phyloP scores from a whole-genome alignment of 2,888 invertebrate genomes.

The Prenolepis imparis region DNA sequence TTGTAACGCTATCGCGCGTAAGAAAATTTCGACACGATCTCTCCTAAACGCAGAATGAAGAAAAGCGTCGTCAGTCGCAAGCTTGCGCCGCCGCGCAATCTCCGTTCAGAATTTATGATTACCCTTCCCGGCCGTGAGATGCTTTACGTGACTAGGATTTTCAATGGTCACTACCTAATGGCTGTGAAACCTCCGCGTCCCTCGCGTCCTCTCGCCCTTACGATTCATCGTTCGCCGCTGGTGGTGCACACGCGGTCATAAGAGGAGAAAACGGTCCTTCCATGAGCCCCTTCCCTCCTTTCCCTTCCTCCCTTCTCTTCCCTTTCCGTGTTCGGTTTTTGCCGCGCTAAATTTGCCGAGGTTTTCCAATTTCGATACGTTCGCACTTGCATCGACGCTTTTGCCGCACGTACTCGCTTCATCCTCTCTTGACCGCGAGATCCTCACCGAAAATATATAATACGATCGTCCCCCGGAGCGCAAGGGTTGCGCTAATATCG shows the following conservation, averaged over 20 bases:
- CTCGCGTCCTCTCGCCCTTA: constrained; percentile 15
- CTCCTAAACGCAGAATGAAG: constrained; percentile 56
- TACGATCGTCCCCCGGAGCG: constrained; percentile 25
- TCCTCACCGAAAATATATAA: constrained; percentile 51
- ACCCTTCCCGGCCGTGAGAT: constrained; percentile 71
- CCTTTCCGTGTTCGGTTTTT: constrained; percentile 44
- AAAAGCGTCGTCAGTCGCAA: constrained; percentile 72
- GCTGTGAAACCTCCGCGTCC: constrained; percentile 48
- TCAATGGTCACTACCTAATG: constrained; percentile 69
- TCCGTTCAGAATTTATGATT: constrained; percentile 77
- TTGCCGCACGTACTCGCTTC: constrained; percentile 14
- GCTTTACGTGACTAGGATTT: constrained; percentile 77
- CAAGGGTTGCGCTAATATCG: constrained; percentile 39
- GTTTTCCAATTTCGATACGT: constrained; percentile 58
- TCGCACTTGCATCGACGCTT: constrained; percentile 43
- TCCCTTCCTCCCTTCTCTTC: background rate
- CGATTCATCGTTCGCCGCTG: constrained; percentile 13
- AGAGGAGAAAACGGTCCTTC: constrained; percentile 40
- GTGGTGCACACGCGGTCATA: constrained; percentile 19
- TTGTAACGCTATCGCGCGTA: background rate
- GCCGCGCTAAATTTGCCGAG: constrained; percentile 57
- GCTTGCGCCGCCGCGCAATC: constrained; percentile 66
- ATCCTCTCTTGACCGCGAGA: constrained; percentile 7
- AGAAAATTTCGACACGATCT: constrained; percentile 37
- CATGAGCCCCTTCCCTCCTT: background rate